These are phyloP conservation scores for Eristalinus aeneus DNA, from an alignment of 2,888 invertebrate species.

Conservation along the genomic window DNA sequence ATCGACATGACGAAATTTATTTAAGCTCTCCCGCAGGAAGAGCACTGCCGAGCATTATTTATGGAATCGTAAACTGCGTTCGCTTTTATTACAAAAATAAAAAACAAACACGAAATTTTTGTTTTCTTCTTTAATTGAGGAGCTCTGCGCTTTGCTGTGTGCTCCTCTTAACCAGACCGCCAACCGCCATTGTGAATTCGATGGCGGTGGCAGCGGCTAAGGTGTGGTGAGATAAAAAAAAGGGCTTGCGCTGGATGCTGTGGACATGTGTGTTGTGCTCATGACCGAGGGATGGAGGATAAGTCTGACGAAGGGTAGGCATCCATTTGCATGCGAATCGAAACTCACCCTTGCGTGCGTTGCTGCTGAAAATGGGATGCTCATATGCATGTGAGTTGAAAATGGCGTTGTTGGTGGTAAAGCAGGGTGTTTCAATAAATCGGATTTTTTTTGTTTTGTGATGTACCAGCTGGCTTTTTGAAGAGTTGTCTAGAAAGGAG, in stretches of 20 bases:
- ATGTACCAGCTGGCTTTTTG: neutral
- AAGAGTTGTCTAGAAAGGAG: neutral
- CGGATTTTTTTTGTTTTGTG: neutral
- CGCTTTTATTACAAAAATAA: neutral
- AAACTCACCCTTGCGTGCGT: neutral
- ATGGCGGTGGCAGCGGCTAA: neutral
- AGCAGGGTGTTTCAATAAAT: neutral
- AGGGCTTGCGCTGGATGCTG: neutral
- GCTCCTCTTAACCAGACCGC: neutral
- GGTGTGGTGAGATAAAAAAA: neutral
- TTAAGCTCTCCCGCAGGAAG: neutral
- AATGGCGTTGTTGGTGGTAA: neutral
- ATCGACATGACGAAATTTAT: constrained; percentile 32
- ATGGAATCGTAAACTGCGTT: constrained; percentile 11
- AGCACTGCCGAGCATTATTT: neutral
- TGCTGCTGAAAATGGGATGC: neutral
- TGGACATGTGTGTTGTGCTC: neutral
- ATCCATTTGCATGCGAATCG: neutral
- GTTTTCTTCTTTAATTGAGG: neutral
- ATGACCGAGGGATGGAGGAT: neutral
- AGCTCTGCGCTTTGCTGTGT: neutral
- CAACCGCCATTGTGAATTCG: neutral
- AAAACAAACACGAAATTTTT: neutral
- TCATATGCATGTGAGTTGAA: neutral
- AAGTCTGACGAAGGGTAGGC: neutral